phyloP scores from a whole-genome alignment of 2,113 vertebrate species.

The Xiphophorus maculatus region DNA sequence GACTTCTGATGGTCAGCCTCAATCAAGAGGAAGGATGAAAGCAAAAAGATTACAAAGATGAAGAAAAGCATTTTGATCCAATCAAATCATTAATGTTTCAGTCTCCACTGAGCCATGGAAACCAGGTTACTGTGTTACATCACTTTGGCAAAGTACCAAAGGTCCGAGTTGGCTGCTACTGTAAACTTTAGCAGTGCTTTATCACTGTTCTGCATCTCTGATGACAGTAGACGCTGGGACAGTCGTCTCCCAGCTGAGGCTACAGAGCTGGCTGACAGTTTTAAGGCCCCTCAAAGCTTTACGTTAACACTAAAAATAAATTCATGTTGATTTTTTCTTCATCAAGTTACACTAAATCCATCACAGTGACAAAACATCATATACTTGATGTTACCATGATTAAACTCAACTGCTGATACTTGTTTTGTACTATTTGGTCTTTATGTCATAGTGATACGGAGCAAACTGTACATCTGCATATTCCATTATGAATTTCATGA shows the following conservation, averaged over 20 bases:
- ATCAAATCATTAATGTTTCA: slow-evolving; percentile 31
- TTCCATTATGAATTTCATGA: not conserved
- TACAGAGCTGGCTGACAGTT: not conserved
- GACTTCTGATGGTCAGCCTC: not conserved
- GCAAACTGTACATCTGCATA: not conserved
- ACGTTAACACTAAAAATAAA: not conserved
- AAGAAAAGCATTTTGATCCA: slow-evolving; percentile 33
- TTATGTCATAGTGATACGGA: not conserved
- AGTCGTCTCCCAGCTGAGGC: not conserved
- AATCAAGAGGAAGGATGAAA: not conserved
- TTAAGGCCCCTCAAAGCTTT: not conserved
- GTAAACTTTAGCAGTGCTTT: not conserved
- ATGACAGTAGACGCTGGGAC: not conserved
- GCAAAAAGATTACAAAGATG: slow-evolving; percentile 34
- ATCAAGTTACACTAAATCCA: not conserved
- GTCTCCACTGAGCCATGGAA: slow-evolving; percentile 22
- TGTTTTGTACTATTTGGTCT: not conserved
- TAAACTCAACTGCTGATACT: not conserved
- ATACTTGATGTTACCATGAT: not conserved
- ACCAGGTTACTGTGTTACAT: slow-evolving; percentile 51
- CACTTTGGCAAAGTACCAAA: slow-evolving; percentile 23
- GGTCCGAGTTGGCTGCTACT: slow-evolving; percentile 11
- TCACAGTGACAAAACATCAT: not conserved
- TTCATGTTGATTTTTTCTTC: not conserved
- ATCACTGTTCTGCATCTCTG: not conserved